Evolutionary conservation across 1,140 invertebrate species (phyloP), one percentile per base, ranked within the genome.

Genomic region (Amyelois transitella): DNA sequence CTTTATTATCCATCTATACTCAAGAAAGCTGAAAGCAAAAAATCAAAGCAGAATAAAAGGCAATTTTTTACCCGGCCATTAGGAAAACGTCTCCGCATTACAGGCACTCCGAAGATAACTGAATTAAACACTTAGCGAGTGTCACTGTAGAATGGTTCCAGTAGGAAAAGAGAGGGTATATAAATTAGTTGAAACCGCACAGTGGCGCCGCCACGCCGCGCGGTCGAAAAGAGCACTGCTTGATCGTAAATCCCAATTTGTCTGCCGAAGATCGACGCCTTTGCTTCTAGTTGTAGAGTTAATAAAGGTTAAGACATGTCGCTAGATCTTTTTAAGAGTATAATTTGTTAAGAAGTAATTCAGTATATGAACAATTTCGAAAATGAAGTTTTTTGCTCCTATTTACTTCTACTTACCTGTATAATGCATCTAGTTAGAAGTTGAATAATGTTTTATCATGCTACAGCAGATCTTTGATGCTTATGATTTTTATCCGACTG

Each of bases 221-320:
- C 52, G 52, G 20, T 22, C 43, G 43, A 38, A 38, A n/a, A 38
- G 32, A 38, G 32, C 32, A 38, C 17, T 14, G 20, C 14, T 3
- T n/a, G n/a, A 2, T 43, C 52, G 52, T 54, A 54, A 58, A 47
- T 52, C 18, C 1, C 43, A 58, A 58, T 58, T 58, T 58, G 55
- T 38, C 21, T 38, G 38, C 14, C 38, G 22, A 49, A 58, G 51
- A 52, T 28, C 48, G 48, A 43, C 43, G 32, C 24, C 22, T 56
- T 56, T 43, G 22, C 21, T 19, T 56, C 32, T 49, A n/a, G 20
- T 12, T 12, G 19, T 20, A 49, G 53, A 55, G 53, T 43, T 25
- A n/a, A 18, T 6, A 45, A 38, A 25, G 0, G n/a, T 7, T 14
- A 38, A 32, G 50, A 51, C 4, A 14, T 38, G 32, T 14, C 6